Conservation (phyloP, 2,888 invertebrate species). For the Dryococelus australis region DNA sequence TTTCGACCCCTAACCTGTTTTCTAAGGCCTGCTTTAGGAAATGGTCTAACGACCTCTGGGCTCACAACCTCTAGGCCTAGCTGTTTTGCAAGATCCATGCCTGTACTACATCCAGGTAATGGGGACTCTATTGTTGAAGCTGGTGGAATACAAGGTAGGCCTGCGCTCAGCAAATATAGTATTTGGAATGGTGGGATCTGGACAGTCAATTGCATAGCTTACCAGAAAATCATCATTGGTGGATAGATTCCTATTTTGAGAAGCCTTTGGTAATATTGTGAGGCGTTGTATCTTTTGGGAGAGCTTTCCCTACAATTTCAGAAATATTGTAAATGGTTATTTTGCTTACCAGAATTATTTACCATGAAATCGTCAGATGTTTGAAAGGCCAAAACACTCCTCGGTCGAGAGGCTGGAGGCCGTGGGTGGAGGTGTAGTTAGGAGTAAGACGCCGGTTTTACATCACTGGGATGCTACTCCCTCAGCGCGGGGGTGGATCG, state of each 20-base stretch:
- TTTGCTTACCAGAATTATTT: constrained; percentile 46
- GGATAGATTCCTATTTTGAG: constrained; percentile 25
- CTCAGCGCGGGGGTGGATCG: no score
- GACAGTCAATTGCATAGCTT: background rate
- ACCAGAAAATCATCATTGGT: constrained; percentile 4
- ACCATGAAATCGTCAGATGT: constrained; percentile 47
- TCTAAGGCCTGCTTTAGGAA: constrained; percentile 26
- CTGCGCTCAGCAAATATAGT: background rate
- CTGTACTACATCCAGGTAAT: constrained; percentile 2
- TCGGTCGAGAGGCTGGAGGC: constrained; percentile 57
- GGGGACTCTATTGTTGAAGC: background rate
- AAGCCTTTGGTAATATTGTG: constrained; percentile 21
- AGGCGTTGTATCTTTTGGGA: constrained; percentile 28
- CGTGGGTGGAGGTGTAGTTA: constrained; percentile 57
- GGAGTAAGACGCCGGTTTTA: constrained; percentile 55
- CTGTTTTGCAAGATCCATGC: background rate
- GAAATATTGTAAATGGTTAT: constrained; percentile 39
- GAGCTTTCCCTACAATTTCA: constrained; percentile 25
- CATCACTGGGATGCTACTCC: no score
- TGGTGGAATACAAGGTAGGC: background rate
- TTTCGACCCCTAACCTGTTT: constrained; percentile 5
- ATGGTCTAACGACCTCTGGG: constrained; percentile 18
- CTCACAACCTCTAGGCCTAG: background rate
- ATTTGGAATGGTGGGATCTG: constrained; percentile 6
- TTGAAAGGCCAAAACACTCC: constrained; percentile 57